Percentiles rank a stretch among this genome's conserved stretches.
Conservation (phyloP, 2,888 invertebrate genomes). For the Bombylius discolor region DNA sequence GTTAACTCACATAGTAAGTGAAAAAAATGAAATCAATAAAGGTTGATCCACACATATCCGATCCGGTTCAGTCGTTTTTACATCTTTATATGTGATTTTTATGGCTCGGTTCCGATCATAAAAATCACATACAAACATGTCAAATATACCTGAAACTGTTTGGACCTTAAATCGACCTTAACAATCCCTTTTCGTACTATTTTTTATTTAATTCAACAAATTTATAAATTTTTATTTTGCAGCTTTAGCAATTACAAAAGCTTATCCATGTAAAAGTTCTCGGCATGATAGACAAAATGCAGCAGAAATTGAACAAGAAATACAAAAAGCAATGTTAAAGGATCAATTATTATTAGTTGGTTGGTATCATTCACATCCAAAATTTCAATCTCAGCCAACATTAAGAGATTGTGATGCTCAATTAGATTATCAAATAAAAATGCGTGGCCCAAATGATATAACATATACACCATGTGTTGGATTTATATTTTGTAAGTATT, state of each 20-base stretch:
- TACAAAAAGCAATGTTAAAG: constrained; percentile 70
- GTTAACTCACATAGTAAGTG: constrained; percentile 80
- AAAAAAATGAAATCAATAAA: no score
- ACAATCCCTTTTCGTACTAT: no score
- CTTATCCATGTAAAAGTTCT: constrained; percentile 76
- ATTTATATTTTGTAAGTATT: constrained; percentile 74
- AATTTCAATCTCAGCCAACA: constrained; percentile 75
- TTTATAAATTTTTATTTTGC: constrained; percentile 21
- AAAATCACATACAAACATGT: background rate
- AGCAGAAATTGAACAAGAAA: constrained; percentile 64
- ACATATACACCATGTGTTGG: constrained; percentile 91
- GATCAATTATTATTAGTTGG: constrained; percentile 73
- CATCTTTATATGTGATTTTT: background rate
- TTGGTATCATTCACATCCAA: constrained; percentile 94
- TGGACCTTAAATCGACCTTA: no score
- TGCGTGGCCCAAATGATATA: constrained; percentile 82
- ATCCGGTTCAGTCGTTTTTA: constrained; percentile 10
- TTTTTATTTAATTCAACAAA: no score
- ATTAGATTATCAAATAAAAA: constrained; percentile 85
- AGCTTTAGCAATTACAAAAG: constrained; percentile 77
- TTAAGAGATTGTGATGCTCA: constrained; percentile 82
- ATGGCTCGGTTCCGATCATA: background rate
- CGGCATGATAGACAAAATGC: constrained; percentile 67
- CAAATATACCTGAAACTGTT: no score
- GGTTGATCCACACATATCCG: no score